Percentiles rank a stretch among this genome's conserved stretches.
Evolutionary conservation across 2,113 vertebrate genomes (phyloP).

Genomic region (Crotalus helleri): DNA sequence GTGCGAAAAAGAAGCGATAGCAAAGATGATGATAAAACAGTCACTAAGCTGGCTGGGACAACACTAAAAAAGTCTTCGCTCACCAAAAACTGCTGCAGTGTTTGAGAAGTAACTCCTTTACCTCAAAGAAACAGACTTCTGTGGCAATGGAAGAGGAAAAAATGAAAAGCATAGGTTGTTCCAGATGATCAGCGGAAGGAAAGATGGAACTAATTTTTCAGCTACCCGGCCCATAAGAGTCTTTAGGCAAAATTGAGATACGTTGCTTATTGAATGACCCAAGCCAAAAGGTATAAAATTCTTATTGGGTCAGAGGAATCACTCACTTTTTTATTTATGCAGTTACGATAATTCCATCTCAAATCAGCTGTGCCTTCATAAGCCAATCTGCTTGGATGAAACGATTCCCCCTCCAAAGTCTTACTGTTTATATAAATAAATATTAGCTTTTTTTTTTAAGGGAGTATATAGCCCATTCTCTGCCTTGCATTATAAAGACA

Average conservation of each 20-base stretch:
- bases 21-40: conserved; percentile 69
- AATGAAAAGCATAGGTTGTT: background rate
- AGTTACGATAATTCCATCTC: background rate
- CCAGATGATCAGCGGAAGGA: background rate
- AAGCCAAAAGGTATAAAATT: background rate
- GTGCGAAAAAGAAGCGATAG: conserved; percentile 78
- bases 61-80: conserved; percentile 73
- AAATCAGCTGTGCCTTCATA: conserved; percentile 8
- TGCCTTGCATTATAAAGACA: background rate
- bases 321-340: background rate
- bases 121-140: background rate
- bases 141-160: background rate
- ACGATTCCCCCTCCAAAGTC: background rate
- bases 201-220: background rate
- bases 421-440: conserved; percentile 3
- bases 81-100: conserved; percentile 80
- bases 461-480: conserved; percentile 6
- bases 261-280: background rate
- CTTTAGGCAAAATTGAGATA: background rate
- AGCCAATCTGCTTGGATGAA: background rate
- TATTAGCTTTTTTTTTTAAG: background rate
- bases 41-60: conserved; percentile 72
- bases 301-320: background rate
- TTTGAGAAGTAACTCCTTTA: conserved; percentile 41
- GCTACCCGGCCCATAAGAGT: background rate